Conservation (phyloP, 1,140 invertebrate species). For the Panagrolaimus sp. region DNA sequence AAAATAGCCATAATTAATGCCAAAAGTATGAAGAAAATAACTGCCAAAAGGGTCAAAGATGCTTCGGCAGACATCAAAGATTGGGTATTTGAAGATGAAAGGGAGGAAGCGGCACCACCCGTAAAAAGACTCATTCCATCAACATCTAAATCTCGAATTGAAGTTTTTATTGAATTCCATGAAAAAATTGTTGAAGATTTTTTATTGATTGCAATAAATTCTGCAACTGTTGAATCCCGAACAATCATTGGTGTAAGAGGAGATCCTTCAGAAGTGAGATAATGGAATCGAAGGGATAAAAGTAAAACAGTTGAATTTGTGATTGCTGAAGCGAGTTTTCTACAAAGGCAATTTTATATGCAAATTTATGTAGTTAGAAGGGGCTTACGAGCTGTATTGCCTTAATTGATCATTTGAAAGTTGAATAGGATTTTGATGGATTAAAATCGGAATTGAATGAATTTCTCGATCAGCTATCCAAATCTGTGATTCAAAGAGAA, state of each 20-base stretch:
- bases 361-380: no score
- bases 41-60: neutral
- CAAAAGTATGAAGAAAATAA: neutral
- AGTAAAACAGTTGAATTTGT: neutral
- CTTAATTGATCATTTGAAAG: neutral
- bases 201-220: constrained; percentile 8
- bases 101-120: neutral
- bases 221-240: neutral
- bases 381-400: neutral
- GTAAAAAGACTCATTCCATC: constrained; percentile 1
- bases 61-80: neutral
- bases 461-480: neutral
- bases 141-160: neutral
- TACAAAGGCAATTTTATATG: no score
- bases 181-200: neutral
- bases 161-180: neutral
- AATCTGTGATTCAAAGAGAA: neutral
- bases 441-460: constrained; percentile 1
- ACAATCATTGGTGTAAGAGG: neutral
- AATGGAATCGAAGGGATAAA: neutral
- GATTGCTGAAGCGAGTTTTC: neutral
- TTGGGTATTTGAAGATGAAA: neutral
- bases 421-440: neutral
- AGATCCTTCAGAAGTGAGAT: neutral
- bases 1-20: neutral